Conservation (phyloP, 1,140 invertebrate species). For the Trichonephila clavipes region DNA sequence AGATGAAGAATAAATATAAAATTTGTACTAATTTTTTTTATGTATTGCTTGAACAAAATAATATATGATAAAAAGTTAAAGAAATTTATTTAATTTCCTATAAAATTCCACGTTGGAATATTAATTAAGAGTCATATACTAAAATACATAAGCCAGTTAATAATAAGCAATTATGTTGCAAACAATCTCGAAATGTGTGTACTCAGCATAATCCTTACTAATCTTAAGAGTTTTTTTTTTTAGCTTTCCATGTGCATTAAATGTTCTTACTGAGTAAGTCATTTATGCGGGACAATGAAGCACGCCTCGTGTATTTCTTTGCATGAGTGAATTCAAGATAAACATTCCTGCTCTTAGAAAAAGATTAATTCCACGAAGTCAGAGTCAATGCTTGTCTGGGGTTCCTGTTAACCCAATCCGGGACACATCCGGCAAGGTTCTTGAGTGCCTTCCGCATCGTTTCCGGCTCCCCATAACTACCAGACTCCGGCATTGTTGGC, state of each 20-base stretch:
- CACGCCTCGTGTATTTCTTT: not conserved
- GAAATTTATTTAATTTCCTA: too few species aligned
- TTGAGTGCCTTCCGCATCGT: conserved; percentile 33
- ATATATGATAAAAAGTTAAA: too few species aligned
- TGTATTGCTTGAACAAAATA: too few species aligned
- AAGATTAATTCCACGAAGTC: conserved; percentile 7
- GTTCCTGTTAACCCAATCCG: conserved; percentile 6
- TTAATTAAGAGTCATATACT: too few species aligned
- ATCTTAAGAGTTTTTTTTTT: not conserved
- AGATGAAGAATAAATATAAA: too few species aligned
- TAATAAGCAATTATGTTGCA: too few species aligned
- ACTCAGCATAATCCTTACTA: not conserved
- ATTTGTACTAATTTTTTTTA: too few species aligned
- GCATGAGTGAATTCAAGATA: conserved; percentile 16
- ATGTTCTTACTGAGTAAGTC: not conserved
- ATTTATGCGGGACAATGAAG: not conserved
- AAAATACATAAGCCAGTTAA: too few species aligned
- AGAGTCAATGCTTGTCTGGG: not conserved
- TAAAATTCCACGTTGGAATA: too few species aligned
- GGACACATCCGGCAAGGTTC: not conserved
- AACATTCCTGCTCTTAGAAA: not conserved
- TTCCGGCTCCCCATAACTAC: not conserved
- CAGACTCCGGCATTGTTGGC: not conserved
- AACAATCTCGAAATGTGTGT: too few species aligned
- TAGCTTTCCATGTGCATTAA: not conserved